phyloP scores from a whole-genome alignment of 2,797 vertebrate genomes.

The Clarias pachynema region DNA sequence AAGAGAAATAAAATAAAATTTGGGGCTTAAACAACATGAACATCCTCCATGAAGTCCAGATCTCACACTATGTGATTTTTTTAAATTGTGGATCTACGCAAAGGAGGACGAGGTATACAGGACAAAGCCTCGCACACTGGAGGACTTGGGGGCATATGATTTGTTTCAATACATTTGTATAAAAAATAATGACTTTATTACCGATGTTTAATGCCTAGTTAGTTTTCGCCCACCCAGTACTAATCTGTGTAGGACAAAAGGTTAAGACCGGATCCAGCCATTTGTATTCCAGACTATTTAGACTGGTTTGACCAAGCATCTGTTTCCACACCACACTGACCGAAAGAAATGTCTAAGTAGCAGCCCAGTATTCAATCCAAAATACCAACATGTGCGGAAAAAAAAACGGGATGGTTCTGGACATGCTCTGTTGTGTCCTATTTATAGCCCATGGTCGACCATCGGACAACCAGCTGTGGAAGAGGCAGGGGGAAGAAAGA shows the following conservation, averaged over 20 bases:
- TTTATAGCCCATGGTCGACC: slow-evolving; percentile 53
- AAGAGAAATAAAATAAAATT: slow-evolving; percentile 20
- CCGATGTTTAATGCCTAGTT: too few species aligned
- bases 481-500: slow-evolving; percentile 46
- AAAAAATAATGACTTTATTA: too few species aligned
- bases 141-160: too few species aligned
- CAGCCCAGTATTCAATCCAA: slow-evolving; percentile 11
- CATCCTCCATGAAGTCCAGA: too few species aligned
- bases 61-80: too few species aligned
- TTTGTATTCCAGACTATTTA: slow-evolving; percentile 9
- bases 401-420: slow-evolving; percentile 23
- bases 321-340: slow-evolving; percentile 14
- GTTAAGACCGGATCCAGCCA: background rate
- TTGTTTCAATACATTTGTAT: too few species aligned
- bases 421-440: slow-evolving; percentile 45
- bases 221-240: too few species aligned
- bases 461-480: slow-evolving; percentile 51
- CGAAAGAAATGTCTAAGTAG: slow-evolving; percentile 16
- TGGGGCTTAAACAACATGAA: background rate
- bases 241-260: background rate
- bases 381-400: slow-evolving; percentile 35
- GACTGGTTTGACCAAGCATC: slow-evolving; percentile 25
- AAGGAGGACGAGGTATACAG: too few species aligned
- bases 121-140: too few species aligned
- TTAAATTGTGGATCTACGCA: too few species aligned